Percentiles rank a stretch among this genome's conserved stretches.
Conservation (phyloP, 2,797 vertebrate genomes). For the Catostomus latipinnis region DNA sequence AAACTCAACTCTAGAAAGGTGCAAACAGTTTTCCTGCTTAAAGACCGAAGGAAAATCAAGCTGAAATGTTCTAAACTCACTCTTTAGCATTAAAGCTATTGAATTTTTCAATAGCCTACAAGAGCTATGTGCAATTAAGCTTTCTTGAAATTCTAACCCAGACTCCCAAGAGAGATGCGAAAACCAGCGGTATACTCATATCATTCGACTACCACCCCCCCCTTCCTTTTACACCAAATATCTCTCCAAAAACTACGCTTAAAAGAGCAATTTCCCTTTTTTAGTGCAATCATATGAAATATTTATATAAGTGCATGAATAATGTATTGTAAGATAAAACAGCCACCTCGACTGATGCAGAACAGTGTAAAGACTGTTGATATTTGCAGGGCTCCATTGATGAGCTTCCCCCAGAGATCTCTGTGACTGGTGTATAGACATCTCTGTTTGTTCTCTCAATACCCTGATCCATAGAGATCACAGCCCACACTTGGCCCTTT, state of each 20-base stretch:
- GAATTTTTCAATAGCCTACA: constrained; percentile 53
- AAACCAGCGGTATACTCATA: constrained; percentile 40
- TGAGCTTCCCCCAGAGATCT: constrained; percentile 44
- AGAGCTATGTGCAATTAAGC: constrained; percentile 57
- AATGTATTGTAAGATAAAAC: constrained; percentile 56
- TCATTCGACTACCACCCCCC: constrained; percentile 30
- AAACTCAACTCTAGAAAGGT: constrained; percentile 27
- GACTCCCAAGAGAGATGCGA: constrained; percentile 43
- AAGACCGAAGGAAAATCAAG: constrained; percentile 18
- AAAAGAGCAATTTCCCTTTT: constrained; percentile 56
- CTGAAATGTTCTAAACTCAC: constrained; percentile 47
- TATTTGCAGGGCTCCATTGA: constrained; percentile 53
- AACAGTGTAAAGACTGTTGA: constrained; percentile 54
- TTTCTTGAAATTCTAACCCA: constrained; percentile 51
- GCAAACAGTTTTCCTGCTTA: neutral
- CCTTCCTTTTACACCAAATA: constrained; percentile 50
- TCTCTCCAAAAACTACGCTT: constrained; percentile 52
- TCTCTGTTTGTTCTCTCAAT: constrained; percentile 47
- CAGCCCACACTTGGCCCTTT: constrained; percentile 45
- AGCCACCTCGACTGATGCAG: constrained; percentile 49
- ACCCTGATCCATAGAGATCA: constrained; percentile 47
- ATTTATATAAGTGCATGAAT: constrained; percentile 62
- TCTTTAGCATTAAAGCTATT: constrained; percentile 43
- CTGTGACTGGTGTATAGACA: constrained; percentile 25
- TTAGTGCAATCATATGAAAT: constrained; percentile 60